These are phyloP conservation scores for Limnephilus auricula DNA, from an alignment of 2,888 invertebrate species.

Conservation along the genomic window DNA sequence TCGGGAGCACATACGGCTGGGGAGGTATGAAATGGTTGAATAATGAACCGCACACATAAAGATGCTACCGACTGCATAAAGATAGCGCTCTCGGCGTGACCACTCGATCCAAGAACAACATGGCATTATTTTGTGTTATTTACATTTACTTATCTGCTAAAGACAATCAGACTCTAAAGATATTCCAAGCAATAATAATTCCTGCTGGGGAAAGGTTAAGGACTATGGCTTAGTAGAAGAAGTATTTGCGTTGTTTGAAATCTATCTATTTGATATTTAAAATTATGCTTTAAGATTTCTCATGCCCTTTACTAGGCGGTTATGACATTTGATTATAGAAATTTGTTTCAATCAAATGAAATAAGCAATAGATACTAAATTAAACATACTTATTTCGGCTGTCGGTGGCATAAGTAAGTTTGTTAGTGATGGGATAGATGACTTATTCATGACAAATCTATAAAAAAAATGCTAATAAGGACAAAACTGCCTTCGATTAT, in stretches of 20 bases:
- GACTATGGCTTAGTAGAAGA: not conserved
- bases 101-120: slow-evolving; percentile 19
- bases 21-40: slow-evolving; percentile 25
- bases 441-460: too few relatives aligned
- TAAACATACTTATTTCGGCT: too few relatives aligned
- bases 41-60: not conserved
- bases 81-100: slow-evolving; percentile 42
- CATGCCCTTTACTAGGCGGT: not conserved
- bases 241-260: not conserved
- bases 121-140: slow-evolving; percentile 26
- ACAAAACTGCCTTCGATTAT: too few relatives aligned
- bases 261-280: not conserved
- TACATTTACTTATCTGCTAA: slow-evolving; percentile 19
- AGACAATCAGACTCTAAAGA: not conserved
- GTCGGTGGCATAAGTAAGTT: too few relatives aligned
- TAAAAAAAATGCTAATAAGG: too few relatives aligned
- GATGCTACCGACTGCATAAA: slow-evolving; percentile 3
- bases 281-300: not conserved
- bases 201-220: not conserved
- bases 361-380: too few relatives aligned
- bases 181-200: not conserved
- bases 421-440: too few relatives aligned
- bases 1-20: slow-evolving; percentile 3
- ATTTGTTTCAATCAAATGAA: too few relatives aligned
- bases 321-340: not conserved